phyloP scores from a whole-genome alignment of 2,113 vertebrate genomes.

The Eublepharis macularius region DNA sequence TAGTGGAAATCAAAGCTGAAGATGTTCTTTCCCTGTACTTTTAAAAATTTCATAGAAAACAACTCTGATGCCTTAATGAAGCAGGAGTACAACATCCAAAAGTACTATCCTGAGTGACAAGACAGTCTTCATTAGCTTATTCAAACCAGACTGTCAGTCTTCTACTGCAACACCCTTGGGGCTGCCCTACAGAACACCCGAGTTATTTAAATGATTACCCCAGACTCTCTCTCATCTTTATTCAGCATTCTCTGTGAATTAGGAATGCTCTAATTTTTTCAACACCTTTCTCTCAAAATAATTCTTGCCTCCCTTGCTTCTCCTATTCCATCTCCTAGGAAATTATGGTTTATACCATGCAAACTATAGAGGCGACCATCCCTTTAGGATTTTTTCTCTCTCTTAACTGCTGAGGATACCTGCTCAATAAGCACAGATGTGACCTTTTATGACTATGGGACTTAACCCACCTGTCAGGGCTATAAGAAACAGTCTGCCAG shows the following conservation, averaged over 20 bases:
- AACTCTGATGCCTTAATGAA: not conserved
- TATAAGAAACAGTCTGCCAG: too few relatives aligned
- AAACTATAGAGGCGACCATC: not conserved
- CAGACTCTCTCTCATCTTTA: not conserved
- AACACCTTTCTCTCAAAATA: not conserved
- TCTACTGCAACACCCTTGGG: not conserved
- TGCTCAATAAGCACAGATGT: not conserved
- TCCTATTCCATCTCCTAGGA: not conserved
- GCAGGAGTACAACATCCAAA: not conserved
- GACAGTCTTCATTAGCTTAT: not conserved
- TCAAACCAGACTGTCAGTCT: not conserved
- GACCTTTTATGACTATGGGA: not conserved
- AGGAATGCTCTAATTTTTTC: not conserved
- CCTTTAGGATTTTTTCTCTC: not conserved
- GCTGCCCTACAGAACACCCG: not conserved
- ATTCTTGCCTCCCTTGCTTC: not conserved
- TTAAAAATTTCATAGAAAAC: not conserved
- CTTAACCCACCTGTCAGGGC: too few relatives aligned
- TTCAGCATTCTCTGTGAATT: not conserved
- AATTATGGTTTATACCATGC: not conserved
- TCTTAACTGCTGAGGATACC: not conserved
- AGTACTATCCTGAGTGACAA: not conserved
- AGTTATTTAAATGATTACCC: not conserved
- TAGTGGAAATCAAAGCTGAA: not conserved
- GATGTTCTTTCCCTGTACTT: not conserved